These are phyloP conservation scores for Sardina pilchardus DNA, from an alignment of 2,113 vertebrate genomes.

Conservation along the genomic window DNA sequence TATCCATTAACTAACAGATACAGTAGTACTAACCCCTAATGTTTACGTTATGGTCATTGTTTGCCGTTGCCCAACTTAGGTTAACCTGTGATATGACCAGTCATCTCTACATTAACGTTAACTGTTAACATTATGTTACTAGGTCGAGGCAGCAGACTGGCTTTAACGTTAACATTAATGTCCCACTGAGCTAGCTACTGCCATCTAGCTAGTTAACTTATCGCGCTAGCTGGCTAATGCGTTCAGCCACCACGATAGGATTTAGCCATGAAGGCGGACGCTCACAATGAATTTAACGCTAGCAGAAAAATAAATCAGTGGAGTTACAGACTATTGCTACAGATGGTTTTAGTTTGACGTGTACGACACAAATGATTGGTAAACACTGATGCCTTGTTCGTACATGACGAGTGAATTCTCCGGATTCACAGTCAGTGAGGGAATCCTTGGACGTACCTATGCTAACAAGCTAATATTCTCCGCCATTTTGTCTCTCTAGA, in stretches of 20 bases:
- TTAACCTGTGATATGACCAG: not conserved
- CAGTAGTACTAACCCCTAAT: not conserved
- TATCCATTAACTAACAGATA: not conserved
- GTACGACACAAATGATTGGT: not conserved
- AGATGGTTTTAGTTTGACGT: not conserved
- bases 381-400: not conserved
- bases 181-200: not conserved
- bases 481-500: constrained; percentile 49
- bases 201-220: not conserved
- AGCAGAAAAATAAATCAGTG: not conserved
- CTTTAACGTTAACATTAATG: not conserved
- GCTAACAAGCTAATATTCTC: constrained; percentile 35
- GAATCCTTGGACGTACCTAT: not conserved
- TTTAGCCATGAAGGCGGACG: not conserved
- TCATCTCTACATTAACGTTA: not conserved
- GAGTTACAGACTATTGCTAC: not conserved
- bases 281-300: not conserved
- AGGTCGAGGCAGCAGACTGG: not conserved
- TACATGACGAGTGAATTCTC: not conserved
- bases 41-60: not conserved
- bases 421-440: not conserved
- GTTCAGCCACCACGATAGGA: not conserved
- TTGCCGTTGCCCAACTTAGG: not conserved
- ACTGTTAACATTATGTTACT: not conserved
- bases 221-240: not conserved